Conservation (phyloP, 1,140 invertebrate species). For the Trinorchestia longiramus region DNA sequence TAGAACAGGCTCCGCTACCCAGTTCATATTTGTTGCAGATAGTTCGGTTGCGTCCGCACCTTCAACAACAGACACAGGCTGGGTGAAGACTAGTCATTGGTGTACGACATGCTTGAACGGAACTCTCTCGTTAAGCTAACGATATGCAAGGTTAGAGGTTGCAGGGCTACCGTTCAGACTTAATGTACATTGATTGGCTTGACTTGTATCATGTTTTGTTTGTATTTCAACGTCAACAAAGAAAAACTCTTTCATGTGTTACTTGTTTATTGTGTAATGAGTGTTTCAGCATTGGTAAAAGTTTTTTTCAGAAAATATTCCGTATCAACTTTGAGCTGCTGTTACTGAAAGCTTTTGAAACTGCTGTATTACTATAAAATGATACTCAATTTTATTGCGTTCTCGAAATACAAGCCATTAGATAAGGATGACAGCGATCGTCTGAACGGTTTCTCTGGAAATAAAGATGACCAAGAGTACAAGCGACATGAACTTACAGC, state of each 20-base stretch:
- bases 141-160: conserved; percentile 50
- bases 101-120: not conserved
- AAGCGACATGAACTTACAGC: not conserved
- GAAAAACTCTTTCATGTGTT: not conserved
- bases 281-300: not conserved
- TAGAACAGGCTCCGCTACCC: not conserved
- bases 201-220: not conserved
- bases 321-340: not conserved
- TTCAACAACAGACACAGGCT: not conserved
- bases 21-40: not conserved
- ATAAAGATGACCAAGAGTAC: not conserved
- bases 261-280: not conserved
- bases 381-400: not conserved
- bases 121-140: conserved; percentile 14
- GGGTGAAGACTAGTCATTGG: too few species aligned
- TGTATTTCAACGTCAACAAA: not conserved
- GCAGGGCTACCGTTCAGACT: conserved; percentile 17
- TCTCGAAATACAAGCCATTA: not conserved
- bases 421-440: not conserved
- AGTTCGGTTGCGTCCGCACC: not conserved
- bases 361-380: not conserved
- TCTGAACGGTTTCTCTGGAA: not conserved
- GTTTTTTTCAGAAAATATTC: not conserved
- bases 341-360: not conserved
- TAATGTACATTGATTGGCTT: not conserved